A percentile compares a stretch with the other conserved stretches of the same genome.
These are phyloP conservation scores for Chroicocephalus ridibundus DNA, from an alignment of 2,113 vertebrate genomes.

Conservation along the genomic window DNA sequence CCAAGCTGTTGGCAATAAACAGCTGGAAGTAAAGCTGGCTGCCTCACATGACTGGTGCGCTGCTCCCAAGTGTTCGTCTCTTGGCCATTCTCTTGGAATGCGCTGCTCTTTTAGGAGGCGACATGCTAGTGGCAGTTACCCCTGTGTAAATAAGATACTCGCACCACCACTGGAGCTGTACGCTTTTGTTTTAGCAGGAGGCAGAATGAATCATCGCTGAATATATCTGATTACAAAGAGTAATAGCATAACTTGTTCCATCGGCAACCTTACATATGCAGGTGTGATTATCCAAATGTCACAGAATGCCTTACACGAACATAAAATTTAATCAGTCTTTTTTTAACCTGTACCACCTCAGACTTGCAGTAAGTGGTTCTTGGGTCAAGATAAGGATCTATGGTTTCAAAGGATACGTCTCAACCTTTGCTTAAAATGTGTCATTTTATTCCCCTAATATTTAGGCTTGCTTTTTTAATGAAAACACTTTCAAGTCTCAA, in stretches of 20 bases:
- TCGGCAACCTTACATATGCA: neutral
- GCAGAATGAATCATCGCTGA: neutral
- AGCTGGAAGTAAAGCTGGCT: neutral
- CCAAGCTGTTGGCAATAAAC: neutral
- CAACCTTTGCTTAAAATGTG: neutral
- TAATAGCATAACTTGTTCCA: neutral
- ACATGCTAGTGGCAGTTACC: neutral
- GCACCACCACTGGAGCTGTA: neutral
- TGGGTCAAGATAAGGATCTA: neutral
- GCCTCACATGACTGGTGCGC: neutral
- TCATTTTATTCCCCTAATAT: neutral
- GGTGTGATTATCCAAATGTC: neutral
- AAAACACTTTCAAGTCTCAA: neutral
- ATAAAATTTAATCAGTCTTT: neutral
- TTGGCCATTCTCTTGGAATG: neutral
- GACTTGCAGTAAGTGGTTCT: neutral
- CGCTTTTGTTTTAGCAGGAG: neutral
- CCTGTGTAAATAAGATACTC: neutral
- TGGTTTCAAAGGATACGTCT: neutral
- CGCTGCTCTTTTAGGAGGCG: accelerated
- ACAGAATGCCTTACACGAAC: neutral
- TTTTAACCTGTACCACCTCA: neutral
- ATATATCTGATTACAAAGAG: neutral
- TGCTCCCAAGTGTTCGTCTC: neutral
- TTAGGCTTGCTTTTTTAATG: neutral